Base-by-base conservation (phyloP, 2,888 invertebrate species). In the Hirudinaria manillensis region DNA sequence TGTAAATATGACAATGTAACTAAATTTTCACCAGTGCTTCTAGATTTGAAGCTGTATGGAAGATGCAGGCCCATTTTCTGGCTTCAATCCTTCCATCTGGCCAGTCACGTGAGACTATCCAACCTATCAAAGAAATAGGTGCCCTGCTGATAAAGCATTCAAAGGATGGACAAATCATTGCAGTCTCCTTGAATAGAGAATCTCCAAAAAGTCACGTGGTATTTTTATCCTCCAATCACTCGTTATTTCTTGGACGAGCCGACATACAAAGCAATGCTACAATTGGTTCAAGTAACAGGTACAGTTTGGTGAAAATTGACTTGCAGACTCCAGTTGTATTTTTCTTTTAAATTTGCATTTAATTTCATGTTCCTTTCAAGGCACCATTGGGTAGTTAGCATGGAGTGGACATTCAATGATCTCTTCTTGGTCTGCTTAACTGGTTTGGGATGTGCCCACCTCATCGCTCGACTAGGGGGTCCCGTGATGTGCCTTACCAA, bases 401-500 rank as follows among this genome's bases (percentile, higher is more conserved):
- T 68, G 68, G 68, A 68, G 10, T 85, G 84, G 85, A 83, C 82
- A 10, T 79, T 75, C 68, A 82, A 84, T 78, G 82, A 81, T 75
- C 79, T 84, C 68, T 83, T 83, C 76, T 70, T 84, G 70, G 82
- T 80, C 38, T 80, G 82, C 72, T 82, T 83, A 7, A 80, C 82
- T 56, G 79, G 80, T 75, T 82, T 82, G 78, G 85, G 85, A 3
- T 81, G 80, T 55, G 79, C 82, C n/a, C 82, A 82, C 70, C 72
- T 85, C 56, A 72, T 84, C 77, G 80, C 83, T 13, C 79, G 84
- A 29, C 80, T 85, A 13, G 84, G 85, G 36, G 83, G 83, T 75
- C 84, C 84, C 6, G 53, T 83, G 6, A 78, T 84, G 55, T 77
- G 81, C 75, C 82, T 83, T 6, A 77, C 78, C 67, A 84, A 84